A percentile compares a stretch with the other conserved stretches of the same genome.
Evolutionary conservation across 2,113 vertebrate genomes (phyloP).

Genomic region (Lycocorax pyrrhopterus): DNA sequence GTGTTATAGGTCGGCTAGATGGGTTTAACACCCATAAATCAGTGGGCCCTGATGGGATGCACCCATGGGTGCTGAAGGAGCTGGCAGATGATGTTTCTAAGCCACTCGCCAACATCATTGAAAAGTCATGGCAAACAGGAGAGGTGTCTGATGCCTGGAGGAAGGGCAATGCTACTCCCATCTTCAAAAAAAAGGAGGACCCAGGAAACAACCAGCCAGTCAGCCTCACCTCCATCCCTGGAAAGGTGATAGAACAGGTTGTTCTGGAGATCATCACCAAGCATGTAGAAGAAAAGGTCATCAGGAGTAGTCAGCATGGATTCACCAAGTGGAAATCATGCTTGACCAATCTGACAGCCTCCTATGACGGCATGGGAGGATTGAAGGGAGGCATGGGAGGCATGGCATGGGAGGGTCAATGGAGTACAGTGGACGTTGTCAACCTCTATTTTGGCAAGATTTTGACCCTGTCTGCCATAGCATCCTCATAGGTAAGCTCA

Average conservation of each 20-base stretch:
- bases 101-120: not conserved
- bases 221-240: not conserved
- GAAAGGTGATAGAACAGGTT: not conserved
- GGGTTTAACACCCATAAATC: not conserved
- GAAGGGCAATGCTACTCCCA: not conserved
- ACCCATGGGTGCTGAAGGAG: fast-evolving
- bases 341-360: not conserved
- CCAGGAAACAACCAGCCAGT: not conserved
- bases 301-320: not conserved
- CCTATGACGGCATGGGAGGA: too few species aligned
- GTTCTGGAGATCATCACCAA: not conserved
- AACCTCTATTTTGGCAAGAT: fast-evolving
- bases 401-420: too few species aligned
- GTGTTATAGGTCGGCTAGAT: fast-evolving
- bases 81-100: not conserved
- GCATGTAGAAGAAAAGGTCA: not conserved
- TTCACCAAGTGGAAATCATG: not conserved
- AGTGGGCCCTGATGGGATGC: not conserved
- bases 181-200: not conserved
- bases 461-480: not conserved
- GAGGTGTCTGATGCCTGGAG: not conserved
- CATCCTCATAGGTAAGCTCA: not conserved
- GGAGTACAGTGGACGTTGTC: not conserved
- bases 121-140: not conserved
- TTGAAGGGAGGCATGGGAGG: too few species aligned